A percentile compares a stretch with the other conserved stretches of the same genome.
These are phyloP conservation scores for Orientallactaga sibirica DNA, from an alignment of 2,797 vertebrate genomes.

Conservation along the genomic window DNA sequence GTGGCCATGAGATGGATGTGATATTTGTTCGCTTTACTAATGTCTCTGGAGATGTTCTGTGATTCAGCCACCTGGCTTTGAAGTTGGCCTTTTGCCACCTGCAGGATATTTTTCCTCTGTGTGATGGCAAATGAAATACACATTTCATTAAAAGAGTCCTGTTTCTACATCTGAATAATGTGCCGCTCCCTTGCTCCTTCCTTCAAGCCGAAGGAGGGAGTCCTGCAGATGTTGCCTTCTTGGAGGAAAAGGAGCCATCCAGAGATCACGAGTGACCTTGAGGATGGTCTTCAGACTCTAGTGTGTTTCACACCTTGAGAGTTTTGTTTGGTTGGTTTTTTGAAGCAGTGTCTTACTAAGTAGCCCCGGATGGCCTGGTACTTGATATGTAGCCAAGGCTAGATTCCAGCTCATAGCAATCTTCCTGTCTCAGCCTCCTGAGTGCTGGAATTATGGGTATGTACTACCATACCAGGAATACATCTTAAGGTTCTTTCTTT, in stretches of 20 bases:
- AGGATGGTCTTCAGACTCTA: neutral
- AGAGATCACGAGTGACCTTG: neutral
- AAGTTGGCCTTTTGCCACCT: slow-evolving; percentile 83
- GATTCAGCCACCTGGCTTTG: slow-evolving; percentile 86
- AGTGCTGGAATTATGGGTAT: neutral
- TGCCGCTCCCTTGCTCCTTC: neutral
- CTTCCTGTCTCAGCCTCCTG: neutral
- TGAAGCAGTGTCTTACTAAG: neutral
- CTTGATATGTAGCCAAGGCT: neutral
- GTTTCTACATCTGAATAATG: slow-evolving; percentile 25
- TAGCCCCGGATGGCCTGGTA: neutral
- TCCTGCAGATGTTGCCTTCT: neutral
- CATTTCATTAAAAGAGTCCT: slow-evolving; percentile 45
- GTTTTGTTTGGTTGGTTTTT: neutral
- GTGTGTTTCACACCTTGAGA: neutral
- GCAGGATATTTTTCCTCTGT: slow-evolving; percentile 71
- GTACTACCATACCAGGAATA: neutral
- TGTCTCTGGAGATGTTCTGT: slow-evolving; percentile 84
- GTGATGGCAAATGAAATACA: slow-evolving; percentile 81
- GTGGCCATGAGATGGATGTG: slow-evolving; percentile 78
- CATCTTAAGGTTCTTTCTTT: too few relatives aligned
- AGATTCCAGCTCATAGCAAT: neutral
- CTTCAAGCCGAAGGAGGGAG: neutral
- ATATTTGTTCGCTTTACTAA: slow-evolving; percentile 84
- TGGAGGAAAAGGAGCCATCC: neutral